Conservation (phyloP, 1,140 invertebrate genomes). For the Drosophila albomicans region DNA sequence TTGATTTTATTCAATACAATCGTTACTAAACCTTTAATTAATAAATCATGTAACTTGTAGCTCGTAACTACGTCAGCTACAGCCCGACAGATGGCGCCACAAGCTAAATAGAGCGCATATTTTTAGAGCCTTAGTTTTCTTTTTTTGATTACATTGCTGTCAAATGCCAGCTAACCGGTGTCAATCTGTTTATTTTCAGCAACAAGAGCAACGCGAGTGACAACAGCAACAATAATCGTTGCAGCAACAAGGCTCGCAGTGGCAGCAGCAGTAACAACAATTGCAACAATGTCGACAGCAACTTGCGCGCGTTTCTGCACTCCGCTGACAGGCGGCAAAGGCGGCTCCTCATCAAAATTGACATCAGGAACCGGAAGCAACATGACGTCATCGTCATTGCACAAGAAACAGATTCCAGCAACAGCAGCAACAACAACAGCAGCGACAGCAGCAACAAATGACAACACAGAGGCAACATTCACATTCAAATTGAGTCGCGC, state of each 20-base stretch:
- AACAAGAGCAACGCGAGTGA: background rate
- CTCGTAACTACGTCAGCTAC: background rate
- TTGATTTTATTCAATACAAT: too few species aligned
- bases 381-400: conserved; percentile 54
- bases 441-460: conserved; percentile 49
- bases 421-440: conserved; percentile 12
- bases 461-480: conserved; percentile 76
- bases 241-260: conserved; percentile 26
- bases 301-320: conserved; percentile 73
- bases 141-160: background rate
- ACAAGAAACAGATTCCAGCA: conserved; percentile 61
- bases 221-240: conserved; percentile 9
- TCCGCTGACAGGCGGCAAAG: conserved; percentile 52
- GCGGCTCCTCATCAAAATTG: conserved; percentile 66
- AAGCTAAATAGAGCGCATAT: background rate
- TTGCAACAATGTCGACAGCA: conserved; percentile 67
- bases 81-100: background rate
- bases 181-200: conserved; percentile 17
- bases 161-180: conserved; percentile 8
- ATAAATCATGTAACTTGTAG: too few species aligned
- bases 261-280: conserved; percentile 29
- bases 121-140: conserved; percentile 6
- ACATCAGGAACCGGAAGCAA: conserved; percentile 59
- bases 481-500: conserved; percentile 74
- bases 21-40: too few species aligned